These are phyloP conservation scores for Hystrix brachyura DNA, from an alignment of 2,113 vertebrate species.

Conservation along the genomic window DNA sequence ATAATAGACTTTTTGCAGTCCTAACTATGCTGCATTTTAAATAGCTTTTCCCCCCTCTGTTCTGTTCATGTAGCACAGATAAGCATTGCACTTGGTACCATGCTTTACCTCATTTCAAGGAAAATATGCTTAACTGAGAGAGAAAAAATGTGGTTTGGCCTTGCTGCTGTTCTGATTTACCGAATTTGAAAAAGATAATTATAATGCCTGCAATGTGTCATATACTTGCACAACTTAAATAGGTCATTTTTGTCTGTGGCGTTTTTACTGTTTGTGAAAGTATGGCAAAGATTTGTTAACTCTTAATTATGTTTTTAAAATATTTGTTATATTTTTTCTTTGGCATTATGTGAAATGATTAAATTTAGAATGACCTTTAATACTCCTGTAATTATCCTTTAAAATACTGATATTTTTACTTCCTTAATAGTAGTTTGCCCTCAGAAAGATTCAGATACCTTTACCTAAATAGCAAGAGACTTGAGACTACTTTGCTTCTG, in stretches of 20 bases:
- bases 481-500: slow-evolving; percentile 56
- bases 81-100: slow-evolving; percentile 96
- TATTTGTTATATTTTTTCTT: slow-evolving; percentile 81
- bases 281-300: slow-evolving; percentile 85
- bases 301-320: slow-evolving; percentile 86
- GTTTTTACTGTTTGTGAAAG: slow-evolving; percentile 88
- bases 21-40: slow-evolving; percentile 88
- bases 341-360: slow-evolving; percentile 86
- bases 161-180: slow-evolving; percentile 94
- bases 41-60: slow-evolving; percentile 87
- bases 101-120: slow-evolving; percentile 97
- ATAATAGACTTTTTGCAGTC: slow-evolving; percentile 85
- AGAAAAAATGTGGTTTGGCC: slow-evolving; percentile 90
- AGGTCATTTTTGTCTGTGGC: slow-evolving; percentile 89
- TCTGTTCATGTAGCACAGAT: slow-evolving; percentile 95
- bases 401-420: slow-evolving; percentile 77
- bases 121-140: slow-evolving; percentile 89
- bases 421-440: slow-evolving; percentile 56
- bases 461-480: slow-evolving; percentile 63
- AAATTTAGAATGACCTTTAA: slow-evolving; percentile 86
- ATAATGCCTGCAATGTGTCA: slow-evolving; percentile 88
- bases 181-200: slow-evolving; percentile 89
- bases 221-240: slow-evolving; percentile 88
- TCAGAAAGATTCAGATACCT: slow-evolving; percentile 67
- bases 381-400: slow-evolving; percentile 86